Conservation (phyloP, 1,140 invertebrate genomes). For the Chironomus tepperi region DNA sequence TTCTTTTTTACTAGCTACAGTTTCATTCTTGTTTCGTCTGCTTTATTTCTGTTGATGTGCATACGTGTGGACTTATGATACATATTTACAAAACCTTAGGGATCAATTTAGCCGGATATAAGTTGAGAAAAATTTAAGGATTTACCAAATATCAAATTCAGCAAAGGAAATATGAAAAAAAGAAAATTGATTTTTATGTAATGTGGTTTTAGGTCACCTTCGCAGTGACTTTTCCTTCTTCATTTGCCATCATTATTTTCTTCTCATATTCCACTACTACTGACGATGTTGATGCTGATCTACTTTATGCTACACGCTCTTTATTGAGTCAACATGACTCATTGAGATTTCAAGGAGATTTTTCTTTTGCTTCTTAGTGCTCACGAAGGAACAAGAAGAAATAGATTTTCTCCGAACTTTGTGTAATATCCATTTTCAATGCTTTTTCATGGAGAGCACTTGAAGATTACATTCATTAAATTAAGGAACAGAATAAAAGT, state of each 20-base stretch:
- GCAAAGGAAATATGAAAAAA: not conserved
- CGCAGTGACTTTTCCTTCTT: no score
- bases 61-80: not conserved
- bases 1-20: no score
- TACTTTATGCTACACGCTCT: not conserved
- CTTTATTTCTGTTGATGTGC: not conserved
- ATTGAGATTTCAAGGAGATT: not conserved
- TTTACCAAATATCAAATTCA: not conserved
- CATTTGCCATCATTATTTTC: not conserved
- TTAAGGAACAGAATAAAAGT: not conserved
- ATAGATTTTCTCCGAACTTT: not conserved
- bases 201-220: no score
- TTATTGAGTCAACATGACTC: not conserved
- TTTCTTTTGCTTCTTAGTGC: not conserved
- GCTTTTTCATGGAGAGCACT: not conserved
- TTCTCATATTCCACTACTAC: not conserved
- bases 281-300: not conserved
- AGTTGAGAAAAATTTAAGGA: not conserved
- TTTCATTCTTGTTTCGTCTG: no score
- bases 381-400: not conserved
- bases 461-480: not conserved
- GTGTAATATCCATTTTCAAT: not conserved
- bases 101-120: not conserved
- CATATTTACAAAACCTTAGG: not conserved
- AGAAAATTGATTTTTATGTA: not conserved